A percentile compares a stretch with the other conserved stretches of the same genome.
Conservation (phyloP, 2,113 vertebrate species). For the Lepus americanus region DNA sequence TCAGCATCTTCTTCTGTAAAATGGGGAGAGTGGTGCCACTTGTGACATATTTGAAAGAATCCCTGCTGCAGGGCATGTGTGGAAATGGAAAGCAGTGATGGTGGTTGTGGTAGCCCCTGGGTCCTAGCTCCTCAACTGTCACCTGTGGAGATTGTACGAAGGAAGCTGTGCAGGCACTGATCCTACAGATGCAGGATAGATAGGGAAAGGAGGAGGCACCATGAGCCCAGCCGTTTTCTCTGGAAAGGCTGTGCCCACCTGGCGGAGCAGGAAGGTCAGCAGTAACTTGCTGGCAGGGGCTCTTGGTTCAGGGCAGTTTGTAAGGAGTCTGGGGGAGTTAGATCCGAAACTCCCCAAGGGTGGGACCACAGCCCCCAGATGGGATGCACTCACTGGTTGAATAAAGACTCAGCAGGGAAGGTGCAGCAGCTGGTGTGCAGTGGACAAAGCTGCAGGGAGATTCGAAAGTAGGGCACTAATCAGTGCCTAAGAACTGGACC, state of each 20-base stretch:
- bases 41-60: neutral
- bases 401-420: neutral
- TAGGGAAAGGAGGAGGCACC: neutral
- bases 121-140: neutral
- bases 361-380: neutral
- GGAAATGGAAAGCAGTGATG: neutral
- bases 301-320: neutral
- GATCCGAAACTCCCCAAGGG: too few relatives aligned
- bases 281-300: neutral
- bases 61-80: neutral
- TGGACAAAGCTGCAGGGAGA: neutral
- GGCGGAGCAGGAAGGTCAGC: neutral
- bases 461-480: neutral
- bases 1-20: neutral
- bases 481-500: neutral
- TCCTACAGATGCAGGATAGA: neutral
- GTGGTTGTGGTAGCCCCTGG: neutral
- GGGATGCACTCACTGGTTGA: too few relatives aligned
- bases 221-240: neutral
- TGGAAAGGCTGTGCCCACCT: neutral
- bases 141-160: fast-evolving
- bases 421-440: neutral
- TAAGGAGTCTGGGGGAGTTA: neutral
- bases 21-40: neutral
- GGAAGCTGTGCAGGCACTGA: neutral